phyloP scores from a whole-genome alignment of 2,113 vertebrate genomes.

The Spea bombifrons region DNA sequence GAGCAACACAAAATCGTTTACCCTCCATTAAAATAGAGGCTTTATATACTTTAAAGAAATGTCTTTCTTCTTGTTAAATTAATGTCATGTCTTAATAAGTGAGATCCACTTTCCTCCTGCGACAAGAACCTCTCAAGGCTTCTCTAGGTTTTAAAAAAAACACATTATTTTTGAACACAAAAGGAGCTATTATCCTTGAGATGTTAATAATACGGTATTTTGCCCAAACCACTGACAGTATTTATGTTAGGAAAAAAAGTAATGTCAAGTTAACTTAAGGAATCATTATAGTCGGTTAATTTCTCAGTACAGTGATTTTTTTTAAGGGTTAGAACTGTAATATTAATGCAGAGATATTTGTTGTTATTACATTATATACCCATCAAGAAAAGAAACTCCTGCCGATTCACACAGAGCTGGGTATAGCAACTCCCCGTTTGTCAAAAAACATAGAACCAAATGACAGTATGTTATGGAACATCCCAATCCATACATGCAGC shows the following conservation, averaged over 20 bases:
- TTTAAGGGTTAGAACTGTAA: conserved; percentile 21
- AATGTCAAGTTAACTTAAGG: conserved; percentile 19
- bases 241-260: conserved; percentile 25
- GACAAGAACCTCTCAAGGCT: conserved; percentile 37
- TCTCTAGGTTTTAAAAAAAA: conserved; percentile 32
- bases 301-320: conserved; percentile 30
- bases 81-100: conserved; percentile 44
- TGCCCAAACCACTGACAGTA: conserved; percentile 43
- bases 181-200: conserved; percentile 41
- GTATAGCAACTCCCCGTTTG: background rate
- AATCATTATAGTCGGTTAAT: conserved; percentile 31
- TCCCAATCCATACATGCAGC: conserved; percentile 7
- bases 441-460: conserved; percentile 17
- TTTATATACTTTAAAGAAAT: conserved; percentile 23
- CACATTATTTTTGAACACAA: conserved; percentile 45
- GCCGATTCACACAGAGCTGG: conserved; percentile 32
- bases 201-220: conserved; percentile 45
- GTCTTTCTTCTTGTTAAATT: conserved; percentile 44
- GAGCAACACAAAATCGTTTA: background rate
- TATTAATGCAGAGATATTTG: no score
- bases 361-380: no score
- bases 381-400: background rate
- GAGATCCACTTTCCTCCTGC: conserved; percentile 37
- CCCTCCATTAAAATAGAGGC: background rate
- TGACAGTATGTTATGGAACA: conserved; percentile 5